Evolutionary conservation across 1,140 invertebrate genomes (phyloP).

Genomic region (Nymphalis io): DNA sequence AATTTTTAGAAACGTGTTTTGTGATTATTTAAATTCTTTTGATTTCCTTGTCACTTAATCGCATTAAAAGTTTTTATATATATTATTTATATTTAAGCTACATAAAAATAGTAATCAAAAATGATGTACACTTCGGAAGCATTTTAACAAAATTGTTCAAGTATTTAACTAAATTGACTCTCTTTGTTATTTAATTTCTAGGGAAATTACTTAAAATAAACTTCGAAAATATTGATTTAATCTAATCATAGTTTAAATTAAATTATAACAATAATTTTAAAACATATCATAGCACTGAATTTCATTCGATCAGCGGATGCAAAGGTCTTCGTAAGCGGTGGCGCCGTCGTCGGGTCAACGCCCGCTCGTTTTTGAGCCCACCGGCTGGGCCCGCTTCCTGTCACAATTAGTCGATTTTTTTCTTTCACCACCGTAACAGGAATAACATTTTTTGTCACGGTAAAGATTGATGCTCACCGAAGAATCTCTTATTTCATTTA

Average conservation of each 20-base stretch:
- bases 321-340: conserved; percentile 48
- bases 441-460: conserved; percentile 40
- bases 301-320: conserved; percentile 43
- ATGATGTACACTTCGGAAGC: too few species aligned
- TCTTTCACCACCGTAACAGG: conserved; percentile 60
- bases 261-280: neutral
- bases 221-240: too few species aligned
- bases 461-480: neutral
- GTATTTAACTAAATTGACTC: too few species aligned
- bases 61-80: too few species aligned
- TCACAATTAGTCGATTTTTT: conserved; percentile 71
- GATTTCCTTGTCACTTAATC: neutral
- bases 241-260: too few species aligned
- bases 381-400: conserved; percentile 69
- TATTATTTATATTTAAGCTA: too few species aligned
- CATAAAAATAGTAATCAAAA: too few species aligned
- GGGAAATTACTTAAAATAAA: too few species aligned
- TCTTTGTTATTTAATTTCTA: too few species aligned
- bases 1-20: neutral
- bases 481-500: neutral
- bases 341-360: conserved; percentile 55
- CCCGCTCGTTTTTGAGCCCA: conserved; percentile 56
- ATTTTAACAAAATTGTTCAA: too few species aligned
- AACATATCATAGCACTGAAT: conserved; percentile 1
- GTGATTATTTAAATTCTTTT: neutral